These are phyloP conservation scores for Drosophila subsilvestris DNA, from an alignment of 2,888 invertebrate genomes.

Conservation along the genomic window DNA sequence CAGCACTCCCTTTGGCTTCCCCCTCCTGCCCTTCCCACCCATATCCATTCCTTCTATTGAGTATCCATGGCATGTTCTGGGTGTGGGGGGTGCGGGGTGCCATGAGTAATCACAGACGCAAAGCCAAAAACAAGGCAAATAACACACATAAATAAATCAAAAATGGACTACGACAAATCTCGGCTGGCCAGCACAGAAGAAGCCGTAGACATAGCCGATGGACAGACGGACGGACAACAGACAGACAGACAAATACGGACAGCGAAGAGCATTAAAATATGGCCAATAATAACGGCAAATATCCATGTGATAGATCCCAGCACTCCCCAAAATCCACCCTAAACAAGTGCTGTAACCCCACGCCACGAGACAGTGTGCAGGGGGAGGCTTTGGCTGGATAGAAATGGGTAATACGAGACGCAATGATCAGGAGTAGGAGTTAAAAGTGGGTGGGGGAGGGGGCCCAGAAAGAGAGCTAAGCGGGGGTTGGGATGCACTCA, in stretches of 20 bases:
- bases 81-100: constrained; percentile 20
- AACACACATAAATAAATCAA: constrained; percentile 77
- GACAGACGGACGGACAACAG: constrained; percentile 5
- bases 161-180: constrained; percentile 78
- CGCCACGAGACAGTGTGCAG: neutral
- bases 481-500: neutral
- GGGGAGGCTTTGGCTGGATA: constrained; percentile 17
- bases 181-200: constrained; percentile 64
- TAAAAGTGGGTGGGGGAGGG: neutral
- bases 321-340: too few species aligned
- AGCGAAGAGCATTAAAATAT: constrained; percentile 68
- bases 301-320: constrained; percentile 53
- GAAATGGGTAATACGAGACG: constrained; percentile 39
- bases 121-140: constrained; percentile 70
- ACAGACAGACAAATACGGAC: constrained; percentile 21
- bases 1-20: neutral
- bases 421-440: neutral
- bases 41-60: neutral
- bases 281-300: constrained; percentile 75
- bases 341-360: neutral
- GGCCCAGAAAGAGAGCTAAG: neutral
- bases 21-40: neutral
- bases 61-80: neutral
- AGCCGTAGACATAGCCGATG: constrained; percentile 9
- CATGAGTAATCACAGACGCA: constrained; percentile 76